Conservation (phyloP, 2,797 vertebrate genomes). For the Anguilla obscura region DNA sequence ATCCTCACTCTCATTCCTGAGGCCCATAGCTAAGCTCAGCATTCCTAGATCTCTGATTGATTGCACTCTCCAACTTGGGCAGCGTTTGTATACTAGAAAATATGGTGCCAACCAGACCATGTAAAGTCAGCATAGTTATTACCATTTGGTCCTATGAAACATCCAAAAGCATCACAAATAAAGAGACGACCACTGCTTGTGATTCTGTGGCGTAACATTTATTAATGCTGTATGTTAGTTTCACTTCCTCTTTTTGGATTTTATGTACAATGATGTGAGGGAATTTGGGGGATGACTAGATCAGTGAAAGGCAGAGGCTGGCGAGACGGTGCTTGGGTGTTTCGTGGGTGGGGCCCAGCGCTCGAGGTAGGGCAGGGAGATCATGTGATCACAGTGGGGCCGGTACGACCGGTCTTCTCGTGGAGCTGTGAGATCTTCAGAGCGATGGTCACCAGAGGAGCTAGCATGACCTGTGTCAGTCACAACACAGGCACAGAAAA, state of each 20-base stretch:
- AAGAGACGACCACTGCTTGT: neutral
- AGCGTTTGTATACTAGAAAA: slow-evolving; percentile 5
- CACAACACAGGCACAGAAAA: slow-evolving; percentile 34
- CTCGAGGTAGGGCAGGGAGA: slow-evolving; percentile 44
- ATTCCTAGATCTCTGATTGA: slow-evolving; percentile 37
- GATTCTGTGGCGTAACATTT: slow-evolving; percentile 50
- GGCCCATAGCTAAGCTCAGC: slow-evolving; percentile 20
- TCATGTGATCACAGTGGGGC: slow-evolving; percentile 96
- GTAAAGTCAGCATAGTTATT: neutral
- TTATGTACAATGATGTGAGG: slow-evolving; percentile 36
- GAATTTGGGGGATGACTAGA: slow-evolving; percentile 25
- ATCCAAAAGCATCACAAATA: neutral
- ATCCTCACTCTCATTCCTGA: slow-evolving; percentile 34
- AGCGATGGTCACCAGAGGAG: slow-evolving; percentile 90
- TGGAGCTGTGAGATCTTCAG: slow-evolving; percentile 91
- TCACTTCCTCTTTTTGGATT: slow-evolving; percentile 38
- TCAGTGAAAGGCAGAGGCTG: neutral
- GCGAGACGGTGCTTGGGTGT: slow-evolving; percentile 17
- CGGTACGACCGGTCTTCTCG: slow-evolving; percentile 82
- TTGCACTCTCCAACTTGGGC: slow-evolving; percentile 30
- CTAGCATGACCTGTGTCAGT: slow-evolving; percentile 86
- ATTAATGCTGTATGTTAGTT: slow-evolving; percentile 53
- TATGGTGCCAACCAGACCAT: neutral
- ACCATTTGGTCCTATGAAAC: neutral
- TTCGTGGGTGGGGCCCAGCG: neutral